Percentiles rank a stretch among this genome's conserved stretches.
Conservation (phyloP, 2,797 vertebrate species). For the Melanotaenia parkinsoni region DNA sequence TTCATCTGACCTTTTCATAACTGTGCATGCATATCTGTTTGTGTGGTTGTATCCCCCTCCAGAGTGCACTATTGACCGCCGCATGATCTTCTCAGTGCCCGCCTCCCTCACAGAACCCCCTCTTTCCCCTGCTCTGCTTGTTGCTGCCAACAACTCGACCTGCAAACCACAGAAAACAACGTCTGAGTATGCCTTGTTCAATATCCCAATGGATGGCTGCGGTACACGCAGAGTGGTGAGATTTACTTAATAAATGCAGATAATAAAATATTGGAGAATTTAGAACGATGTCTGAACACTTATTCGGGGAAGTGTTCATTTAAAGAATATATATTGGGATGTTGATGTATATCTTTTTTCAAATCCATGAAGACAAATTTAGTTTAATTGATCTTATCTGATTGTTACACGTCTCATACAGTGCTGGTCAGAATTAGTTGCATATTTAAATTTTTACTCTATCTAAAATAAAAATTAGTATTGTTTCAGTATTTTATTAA, state of each 20-base stretch:
- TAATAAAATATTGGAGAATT: neutral
- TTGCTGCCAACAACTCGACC: slow-evolving; percentile 67
- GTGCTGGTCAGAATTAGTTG: neutral
- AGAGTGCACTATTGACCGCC: slow-evolving; percentile 85
- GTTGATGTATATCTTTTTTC: no score
- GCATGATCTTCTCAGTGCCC: slow-evolving; percentile 84
- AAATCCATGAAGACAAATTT: no score
- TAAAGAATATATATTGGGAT: neutral
- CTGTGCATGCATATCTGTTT: slow-evolving; percentile 26
- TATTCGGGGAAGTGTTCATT: neutral
- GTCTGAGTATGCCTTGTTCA: slow-evolving; percentile 80
- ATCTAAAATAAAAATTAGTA: no score
- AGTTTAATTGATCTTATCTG: neutral
- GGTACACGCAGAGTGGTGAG: slow-evolving; percentile 80
- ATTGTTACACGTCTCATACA: neutral
- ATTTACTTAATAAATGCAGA: neutral
- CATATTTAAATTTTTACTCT: no score
- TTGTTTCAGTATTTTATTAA: no score
- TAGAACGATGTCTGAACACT: neutral
- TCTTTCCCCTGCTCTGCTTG: slow-evolving; percentile 74
- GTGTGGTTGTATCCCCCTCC: slow-evolving; percentile 45
- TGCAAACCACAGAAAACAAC: slow-evolving; percentile 79
- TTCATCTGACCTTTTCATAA: slow-evolving; percentile 65
- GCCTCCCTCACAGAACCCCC: slow-evolving; percentile 78
- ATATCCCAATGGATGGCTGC: slow-evolving; percentile 83